Percentiles rank a stretch among this genome's conserved stretches.
Conservation (phyloP, 2,888 invertebrate species). For the Pollenia griseotomentosa region DNA sequence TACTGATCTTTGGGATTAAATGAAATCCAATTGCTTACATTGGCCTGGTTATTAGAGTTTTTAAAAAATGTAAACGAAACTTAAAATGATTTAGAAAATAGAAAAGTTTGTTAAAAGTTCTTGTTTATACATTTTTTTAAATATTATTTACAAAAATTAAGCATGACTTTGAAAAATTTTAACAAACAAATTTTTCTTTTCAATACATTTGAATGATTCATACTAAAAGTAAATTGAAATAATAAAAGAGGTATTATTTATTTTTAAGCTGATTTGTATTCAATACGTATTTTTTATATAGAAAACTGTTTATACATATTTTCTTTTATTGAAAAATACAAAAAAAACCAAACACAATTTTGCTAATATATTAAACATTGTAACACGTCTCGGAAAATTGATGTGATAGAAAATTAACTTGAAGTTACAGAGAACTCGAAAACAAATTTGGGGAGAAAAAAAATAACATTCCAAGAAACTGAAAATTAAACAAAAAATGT, state of each 20-base stretch:
- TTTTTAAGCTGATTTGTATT: constrained; percentile 40
- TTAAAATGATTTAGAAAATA: too few relatives aligned
- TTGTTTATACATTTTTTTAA: too few relatives aligned
- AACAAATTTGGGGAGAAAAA: constrained; percentile 13
- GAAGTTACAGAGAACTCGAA: constrained; percentile 60
- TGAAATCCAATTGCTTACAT: too few relatives aligned
- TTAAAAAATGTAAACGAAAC: too few relatives aligned
- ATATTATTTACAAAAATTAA: too few relatives aligned
- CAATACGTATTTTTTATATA: constrained; percentile 7
- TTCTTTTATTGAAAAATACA: not conserved
- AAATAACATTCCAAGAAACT: constrained; percentile 11
- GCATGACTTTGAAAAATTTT: too few relatives aligned
- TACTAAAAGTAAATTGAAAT: not conserved
- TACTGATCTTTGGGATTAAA: too few relatives aligned
- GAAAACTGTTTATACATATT: constrained; percentile 26
- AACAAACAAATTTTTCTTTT: not conserved
- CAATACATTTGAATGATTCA: too few relatives aligned
- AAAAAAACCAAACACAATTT: constrained; percentile 13
- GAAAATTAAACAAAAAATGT: constrained; percentile 9
- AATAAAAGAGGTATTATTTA: not conserved
- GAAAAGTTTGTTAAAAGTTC: too few relatives aligned
- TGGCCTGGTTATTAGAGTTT: too few relatives aligned
- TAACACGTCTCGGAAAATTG: constrained; percentile 74
- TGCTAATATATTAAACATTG: constrained; percentile 62
- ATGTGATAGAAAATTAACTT: constrained; percentile 82